phyloP scores from a whole-genome alignment of 2,797 vertebrate genomes.

The Enteromius afrohamiltoni region DNA sequence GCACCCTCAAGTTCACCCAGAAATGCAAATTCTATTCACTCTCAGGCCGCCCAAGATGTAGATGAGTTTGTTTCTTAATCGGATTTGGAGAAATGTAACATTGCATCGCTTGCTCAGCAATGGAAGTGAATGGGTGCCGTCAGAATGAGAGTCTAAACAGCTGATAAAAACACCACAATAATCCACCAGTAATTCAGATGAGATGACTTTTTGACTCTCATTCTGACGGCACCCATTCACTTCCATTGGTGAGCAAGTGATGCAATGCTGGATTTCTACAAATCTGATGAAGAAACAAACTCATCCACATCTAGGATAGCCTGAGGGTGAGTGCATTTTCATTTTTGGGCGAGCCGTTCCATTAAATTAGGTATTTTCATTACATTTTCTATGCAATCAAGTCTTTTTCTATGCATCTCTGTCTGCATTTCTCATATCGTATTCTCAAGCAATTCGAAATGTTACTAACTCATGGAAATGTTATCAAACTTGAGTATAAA shows the following conservation, averaged over 20 bases:
- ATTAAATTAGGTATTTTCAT: constrained; percentile 9
- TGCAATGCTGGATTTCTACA: background rate
- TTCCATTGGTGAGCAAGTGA: background rate
- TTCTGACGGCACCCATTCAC: constrained; percentile 1
- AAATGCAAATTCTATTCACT: background rate
- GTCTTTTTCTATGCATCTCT: constrained; percentile 30
- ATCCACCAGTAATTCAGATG: background rate
- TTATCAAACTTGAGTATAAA: constrained; percentile 12
- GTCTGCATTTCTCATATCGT: constrained; percentile 16
- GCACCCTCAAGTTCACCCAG: constrained; percentile 31
- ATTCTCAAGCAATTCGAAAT: background rate
- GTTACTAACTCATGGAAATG: background rate
- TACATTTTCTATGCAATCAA: constrained; percentile 37
- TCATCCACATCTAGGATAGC: background rate
- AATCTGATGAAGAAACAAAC: background rate
- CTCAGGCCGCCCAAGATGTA: background rate
- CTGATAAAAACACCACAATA: background rate
- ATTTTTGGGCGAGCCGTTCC: background rate
- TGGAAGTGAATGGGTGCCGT: background rate
- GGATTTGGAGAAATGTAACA: background rate
- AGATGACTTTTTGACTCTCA: background rate
- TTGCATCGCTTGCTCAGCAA: background rate
- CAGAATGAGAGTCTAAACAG: background rate
- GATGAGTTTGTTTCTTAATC: background rate
- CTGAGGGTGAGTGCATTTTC: background rate